Percentiles rank a stretch among this genome's conserved stretches.
Conservation (phyloP, 92 coral and sea anemone genomes). For the Parazoanthus darwini region DNA sequence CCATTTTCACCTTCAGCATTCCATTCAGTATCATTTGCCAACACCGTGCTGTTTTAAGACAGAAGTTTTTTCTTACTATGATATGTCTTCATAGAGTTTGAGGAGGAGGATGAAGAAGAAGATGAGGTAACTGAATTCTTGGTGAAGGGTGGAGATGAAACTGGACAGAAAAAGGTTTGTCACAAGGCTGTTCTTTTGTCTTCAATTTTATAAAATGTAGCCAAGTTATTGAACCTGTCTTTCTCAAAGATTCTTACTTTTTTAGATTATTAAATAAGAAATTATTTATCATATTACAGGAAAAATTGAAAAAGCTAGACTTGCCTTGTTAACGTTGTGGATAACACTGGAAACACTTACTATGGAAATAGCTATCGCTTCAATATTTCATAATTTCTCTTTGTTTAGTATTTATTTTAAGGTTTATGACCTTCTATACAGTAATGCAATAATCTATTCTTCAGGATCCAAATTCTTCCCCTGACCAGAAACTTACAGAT, state of each 20-base stretch:
- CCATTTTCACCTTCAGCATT: too few relatives aligned
- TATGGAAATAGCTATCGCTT: neutral
- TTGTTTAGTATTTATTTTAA: neutral
- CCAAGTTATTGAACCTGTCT: neutral
- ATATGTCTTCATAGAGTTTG: slow-evolving; percentile 57
- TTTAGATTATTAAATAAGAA: too few relatives aligned
- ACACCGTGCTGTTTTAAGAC: too few relatives aligned
- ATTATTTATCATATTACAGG: too few relatives aligned
- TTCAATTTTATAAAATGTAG: too few relatives aligned
- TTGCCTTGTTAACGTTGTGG: too few relatives aligned
- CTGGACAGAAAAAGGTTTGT: slow-evolving; percentile 21
- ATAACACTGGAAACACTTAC: too few relatives aligned
- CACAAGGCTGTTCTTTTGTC: too few relatives aligned
- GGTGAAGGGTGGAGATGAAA: slow-evolving; percentile 27
- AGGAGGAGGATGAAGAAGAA: slow-evolving; percentile 77
- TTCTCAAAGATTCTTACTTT: too few relatives aligned
- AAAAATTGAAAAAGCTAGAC: too few relatives aligned
- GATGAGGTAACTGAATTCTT: slow-evolving; percentile 70
- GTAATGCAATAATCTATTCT: neutral
- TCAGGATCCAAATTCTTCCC: slow-evolving; percentile 72
- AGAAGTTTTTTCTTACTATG: too few relatives aligned
- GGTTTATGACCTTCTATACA: neutral
- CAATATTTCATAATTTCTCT: neutral
- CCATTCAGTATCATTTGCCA: too few relatives aligned
- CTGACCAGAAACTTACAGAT: slow-evolving; percentile 89